A percentile compares a stretch with the other conserved stretches of the same genome.
These are phyloP conservation scores for Pogonomyrmex barbatus DNA, from an alignment of 1,140 invertebrate genomes.

Conservation along the genomic window DNA sequence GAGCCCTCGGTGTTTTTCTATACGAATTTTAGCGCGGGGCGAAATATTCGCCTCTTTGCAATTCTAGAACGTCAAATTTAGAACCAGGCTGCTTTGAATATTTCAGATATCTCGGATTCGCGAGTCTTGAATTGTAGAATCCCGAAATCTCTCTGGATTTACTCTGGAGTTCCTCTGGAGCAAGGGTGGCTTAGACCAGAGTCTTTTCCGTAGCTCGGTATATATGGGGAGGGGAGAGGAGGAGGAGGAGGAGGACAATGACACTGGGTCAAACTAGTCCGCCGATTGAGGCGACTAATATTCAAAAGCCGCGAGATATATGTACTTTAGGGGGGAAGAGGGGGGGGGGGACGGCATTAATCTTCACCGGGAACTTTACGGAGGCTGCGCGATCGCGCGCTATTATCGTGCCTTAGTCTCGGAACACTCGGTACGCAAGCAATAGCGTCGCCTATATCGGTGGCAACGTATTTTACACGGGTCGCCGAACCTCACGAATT, in stretches of 20 bases:
- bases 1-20: not conserved
- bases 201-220: not conserved
- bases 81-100: not conserved
- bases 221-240: not conserved
- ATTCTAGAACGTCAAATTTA: conserved; percentile 23
- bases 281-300: conserved; percentile 41
- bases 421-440: conserved; percentile 44
- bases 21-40: not conserved
- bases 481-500: conserved; percentile 60
- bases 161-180: not conserved
- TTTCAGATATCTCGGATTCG: conserved; percentile 9
- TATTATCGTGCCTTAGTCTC: conserved; percentile 51
- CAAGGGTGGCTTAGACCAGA: not conserved
- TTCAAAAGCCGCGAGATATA: conserved; percentile 50
- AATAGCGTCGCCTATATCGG: conserved; percentile 30
- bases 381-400: conserved; percentile 42
- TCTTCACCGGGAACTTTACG: conserved; percentile 52
- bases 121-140: conserved; percentile 7
- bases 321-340: conserved; percentile 20
- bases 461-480: conserved; percentile 63
- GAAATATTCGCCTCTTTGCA: conserved; percentile 5
- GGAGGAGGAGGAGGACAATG: not conserved
- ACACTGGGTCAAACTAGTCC: conserved; percentile 23
- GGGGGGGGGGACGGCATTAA: conserved; percentile 18
- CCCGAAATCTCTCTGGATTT: not conserved